Conservation (phyloP, 2,113 vertebrate genomes). For the Mesocricetus auratus region DNA sequence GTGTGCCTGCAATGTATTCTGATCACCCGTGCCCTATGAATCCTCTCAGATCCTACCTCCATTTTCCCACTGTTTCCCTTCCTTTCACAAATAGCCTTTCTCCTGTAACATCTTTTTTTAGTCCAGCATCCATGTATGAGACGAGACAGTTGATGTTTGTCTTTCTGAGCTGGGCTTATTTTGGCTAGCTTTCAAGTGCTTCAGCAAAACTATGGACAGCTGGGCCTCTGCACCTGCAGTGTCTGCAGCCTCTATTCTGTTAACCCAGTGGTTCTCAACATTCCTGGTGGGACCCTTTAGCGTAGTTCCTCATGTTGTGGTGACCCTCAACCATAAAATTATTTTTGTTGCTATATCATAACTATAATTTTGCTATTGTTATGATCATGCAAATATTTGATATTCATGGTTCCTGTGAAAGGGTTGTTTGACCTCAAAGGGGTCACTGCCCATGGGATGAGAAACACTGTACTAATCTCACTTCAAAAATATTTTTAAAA, state of each 20-base stretch:
- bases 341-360: background rate
- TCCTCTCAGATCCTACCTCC: background rate
- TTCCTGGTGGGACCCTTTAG: background rate
- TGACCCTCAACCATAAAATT: background rate
- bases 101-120: background rate
- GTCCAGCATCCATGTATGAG: background rate
- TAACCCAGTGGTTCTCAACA: background rate
- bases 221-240: background rate
- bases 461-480: background rate
- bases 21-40: background rate
- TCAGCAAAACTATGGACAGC: background rate
- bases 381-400: background rate
- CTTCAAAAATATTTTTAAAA: background rate
- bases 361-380: background rate
- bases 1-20: background rate
- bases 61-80: background rate
- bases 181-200: background rate
- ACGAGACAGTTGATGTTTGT: background rate
- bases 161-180: background rate
- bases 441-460: background rate
- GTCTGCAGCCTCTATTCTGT: background rate
- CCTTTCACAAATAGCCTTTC: background rate
- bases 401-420: background rate
- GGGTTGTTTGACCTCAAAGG: background rate
- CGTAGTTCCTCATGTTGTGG: background rate